A percentile compares a stretch with the other conserved stretches of the same genome.
Evolutionary conservation across 2,888 invertebrate species (phyloP).

Genomic region (Neoaliturus tenellus): DNA sequence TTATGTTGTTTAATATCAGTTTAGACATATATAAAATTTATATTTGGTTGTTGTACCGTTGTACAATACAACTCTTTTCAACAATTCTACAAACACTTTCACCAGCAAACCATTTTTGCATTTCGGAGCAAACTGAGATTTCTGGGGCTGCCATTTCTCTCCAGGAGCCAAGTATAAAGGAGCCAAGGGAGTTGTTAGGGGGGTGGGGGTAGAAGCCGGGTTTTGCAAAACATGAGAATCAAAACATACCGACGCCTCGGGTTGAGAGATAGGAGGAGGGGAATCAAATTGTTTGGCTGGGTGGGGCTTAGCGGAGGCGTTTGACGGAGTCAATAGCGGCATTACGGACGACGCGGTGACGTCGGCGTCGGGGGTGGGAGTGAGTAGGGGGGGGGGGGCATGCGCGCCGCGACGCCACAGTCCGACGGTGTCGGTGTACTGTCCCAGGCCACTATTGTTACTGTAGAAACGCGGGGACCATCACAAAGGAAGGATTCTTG

Average conservation of each 20-base stretch:
- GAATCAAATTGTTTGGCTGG: slow-evolving; percentile 51
- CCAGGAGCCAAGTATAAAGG: neutral
- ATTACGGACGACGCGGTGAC: slow-evolving; percentile 21
- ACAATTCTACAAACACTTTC: too few relatives aligned
- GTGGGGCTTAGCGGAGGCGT: slow-evolving; percentile 51
- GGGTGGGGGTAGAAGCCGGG: neutral
- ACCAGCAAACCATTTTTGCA: too few relatives aligned
- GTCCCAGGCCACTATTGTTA: too few relatives aligned
- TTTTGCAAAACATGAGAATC: slow-evolving; percentile 42
- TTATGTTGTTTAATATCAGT: too few relatives aligned
- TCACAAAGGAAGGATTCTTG: too few relatives aligned
- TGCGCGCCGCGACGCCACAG: slow-evolving; percentile 10
- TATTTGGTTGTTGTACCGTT: too few relatives aligned
- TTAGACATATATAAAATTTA: too few relatives aligned
- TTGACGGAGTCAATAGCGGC: slow-evolving; percentile 49
- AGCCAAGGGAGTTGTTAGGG: neutral
- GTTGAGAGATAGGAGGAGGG: neutral
- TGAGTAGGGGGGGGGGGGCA: neutral
- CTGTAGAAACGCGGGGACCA: too few relatives aligned
- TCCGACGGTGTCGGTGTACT: neutral
- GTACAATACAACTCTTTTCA: too few relatives aligned
- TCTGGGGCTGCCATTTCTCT: neutral
- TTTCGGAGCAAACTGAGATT: too few relatives aligned
- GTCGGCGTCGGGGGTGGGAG: neutral
- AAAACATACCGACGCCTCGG: slow-evolving; percentile 23